These are phyloP conservation scores for Ptychadena robeensis DNA, from an alignment of 2,797 vertebrate species.

Conservation along the genomic window DNA sequence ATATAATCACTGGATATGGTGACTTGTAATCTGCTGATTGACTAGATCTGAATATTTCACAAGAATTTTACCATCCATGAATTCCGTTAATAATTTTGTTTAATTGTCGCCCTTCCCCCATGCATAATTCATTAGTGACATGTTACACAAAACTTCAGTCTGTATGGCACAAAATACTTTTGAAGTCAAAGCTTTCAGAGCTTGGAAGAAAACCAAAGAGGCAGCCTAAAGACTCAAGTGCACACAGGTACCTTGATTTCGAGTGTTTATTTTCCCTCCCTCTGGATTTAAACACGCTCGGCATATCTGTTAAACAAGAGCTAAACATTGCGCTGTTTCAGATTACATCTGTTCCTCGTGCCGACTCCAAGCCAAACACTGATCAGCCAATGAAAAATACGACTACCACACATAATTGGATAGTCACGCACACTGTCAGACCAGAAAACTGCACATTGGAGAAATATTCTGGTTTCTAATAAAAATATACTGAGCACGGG, in stretches of 20 bases:
- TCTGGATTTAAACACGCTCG: slow-evolving; percentile 71
- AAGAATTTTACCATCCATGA: slow-evolving; percentile 34
- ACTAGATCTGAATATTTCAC: slow-evolving; percentile 20
- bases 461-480: slow-evolving; percentile 88
- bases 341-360: slow-evolving; percentile 75
- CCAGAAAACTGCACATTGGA: slow-evolving; percentile 77
- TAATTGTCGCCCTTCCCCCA: slow-evolving; percentile 28
- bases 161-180: not conserved
- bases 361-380: slow-evolving; percentile 76
- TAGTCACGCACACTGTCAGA: slow-evolving; percentile 77
- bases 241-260: slow-evolving; percentile 65
- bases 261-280: slow-evolving; percentile 75
- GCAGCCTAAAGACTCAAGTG: slow-evolving; percentile 45
- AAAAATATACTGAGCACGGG: slow-evolving; percentile 92
- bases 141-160: slow-evolving; percentile 41
- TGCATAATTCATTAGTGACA: slow-evolving; percentile 41
- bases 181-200: slow-evolving; percentile 35
- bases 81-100: slow-evolving; percentile 35
- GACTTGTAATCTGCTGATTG: slow-evolving; percentile 18
- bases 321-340: slow-evolving; percentile 72
- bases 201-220: slow-evolving; percentile 59
- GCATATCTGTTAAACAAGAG: slow-evolving; percentile 72
- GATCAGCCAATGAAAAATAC: slow-evolving; percentile 76
- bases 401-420: slow-evolving; percentile 74
- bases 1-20: slow-evolving; percentile 18